Evolutionary conservation across 2,888 invertebrate genomes (phyloP).

Genomic region (Conops quadrifasciatus): DNA sequence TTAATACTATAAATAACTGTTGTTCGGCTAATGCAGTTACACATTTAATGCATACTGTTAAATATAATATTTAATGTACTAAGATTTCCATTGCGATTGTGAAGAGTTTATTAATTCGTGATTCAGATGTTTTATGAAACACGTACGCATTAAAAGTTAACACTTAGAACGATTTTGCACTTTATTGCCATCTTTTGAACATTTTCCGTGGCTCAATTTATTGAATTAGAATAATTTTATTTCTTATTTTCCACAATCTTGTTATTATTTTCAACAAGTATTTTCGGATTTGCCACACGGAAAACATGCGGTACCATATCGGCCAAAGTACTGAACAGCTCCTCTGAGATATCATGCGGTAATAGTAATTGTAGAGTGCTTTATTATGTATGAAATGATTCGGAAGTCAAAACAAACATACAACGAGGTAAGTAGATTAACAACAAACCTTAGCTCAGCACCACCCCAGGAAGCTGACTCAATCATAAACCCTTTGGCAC

Average conservation of each 20-base stretch:
- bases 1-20: too few relatives aligned
- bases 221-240: constrained; percentile 36
- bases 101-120: too few relatives aligned
- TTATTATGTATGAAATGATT: not conserved
- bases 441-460: constrained; percentile 83
- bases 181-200: constrained; percentile 3
- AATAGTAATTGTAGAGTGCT: constrained; percentile 70
- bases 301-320: constrained; percentile 93
- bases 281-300: constrained; percentile 91
- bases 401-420: not conserved
- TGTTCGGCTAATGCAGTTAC: too few relatives aligned
- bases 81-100: too few relatives aligned
- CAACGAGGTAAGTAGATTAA: not conserved
- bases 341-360: constrained; percentile 84
- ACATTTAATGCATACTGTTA: too few relatives aligned
- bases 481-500: constrained; percentile 99
- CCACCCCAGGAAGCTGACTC: constrained; percentile 96
- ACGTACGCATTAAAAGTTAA: constrained; percentile 45
- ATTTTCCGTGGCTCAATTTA: too few relatives aligned
- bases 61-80: too few relatives aligned
- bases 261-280: constrained; percentile 70
- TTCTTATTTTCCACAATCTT: constrained; percentile 67
- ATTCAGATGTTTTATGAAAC: constrained; percentile 35
- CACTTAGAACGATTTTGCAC: constrained; percentile 49
- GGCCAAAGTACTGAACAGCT: constrained; percentile 81